Percentiles rank a stretch among this genome's conserved stretches.
Evolutionary conservation across 2,113 vertebrate species (phyloP).

Genomic region (Crotophaga sulcirostris): DNA sequence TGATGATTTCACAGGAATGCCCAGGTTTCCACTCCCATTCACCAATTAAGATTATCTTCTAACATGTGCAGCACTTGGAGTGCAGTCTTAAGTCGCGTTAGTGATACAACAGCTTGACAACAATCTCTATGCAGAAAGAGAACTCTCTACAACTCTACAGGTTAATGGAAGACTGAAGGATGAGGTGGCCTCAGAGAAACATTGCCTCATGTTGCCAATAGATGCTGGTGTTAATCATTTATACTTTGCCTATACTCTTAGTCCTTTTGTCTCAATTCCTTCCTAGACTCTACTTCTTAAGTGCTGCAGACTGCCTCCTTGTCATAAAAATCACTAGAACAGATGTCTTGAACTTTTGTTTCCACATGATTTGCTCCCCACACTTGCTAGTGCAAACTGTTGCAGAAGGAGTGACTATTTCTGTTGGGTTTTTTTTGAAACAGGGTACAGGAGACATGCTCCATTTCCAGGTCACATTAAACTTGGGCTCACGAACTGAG

Average conservation of each 20-base stretch:
- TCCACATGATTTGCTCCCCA: background rate
- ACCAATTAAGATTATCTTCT: background rate
- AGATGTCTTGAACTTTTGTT: background rate
- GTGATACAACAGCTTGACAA: background rate
- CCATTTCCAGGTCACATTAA: background rate
- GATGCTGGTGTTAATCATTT: background rate
- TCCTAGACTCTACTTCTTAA: background rate
- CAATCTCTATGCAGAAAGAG: background rate
- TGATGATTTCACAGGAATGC: background rate
- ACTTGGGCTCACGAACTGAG: background rate
- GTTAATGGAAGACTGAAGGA: background rate
- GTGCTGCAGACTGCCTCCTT: background rate
- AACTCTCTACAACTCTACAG: background rate
- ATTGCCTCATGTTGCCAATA: background rate
- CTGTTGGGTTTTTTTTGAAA: background rate
- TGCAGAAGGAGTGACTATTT: background rate
- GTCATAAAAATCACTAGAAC: background rate
- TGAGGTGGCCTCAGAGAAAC: background rate
- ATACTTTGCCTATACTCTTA: background rate
- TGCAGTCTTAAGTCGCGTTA: background rate
- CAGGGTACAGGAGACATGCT: background rate
- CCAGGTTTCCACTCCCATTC: background rate
- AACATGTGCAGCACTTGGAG: background rate
- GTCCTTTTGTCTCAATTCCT: background rate
- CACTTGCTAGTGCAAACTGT: background rate